phyloP scores from a whole-genome alignment of 2,888 invertebrate species.

The Peribatodes rhomboidaria region DNA sequence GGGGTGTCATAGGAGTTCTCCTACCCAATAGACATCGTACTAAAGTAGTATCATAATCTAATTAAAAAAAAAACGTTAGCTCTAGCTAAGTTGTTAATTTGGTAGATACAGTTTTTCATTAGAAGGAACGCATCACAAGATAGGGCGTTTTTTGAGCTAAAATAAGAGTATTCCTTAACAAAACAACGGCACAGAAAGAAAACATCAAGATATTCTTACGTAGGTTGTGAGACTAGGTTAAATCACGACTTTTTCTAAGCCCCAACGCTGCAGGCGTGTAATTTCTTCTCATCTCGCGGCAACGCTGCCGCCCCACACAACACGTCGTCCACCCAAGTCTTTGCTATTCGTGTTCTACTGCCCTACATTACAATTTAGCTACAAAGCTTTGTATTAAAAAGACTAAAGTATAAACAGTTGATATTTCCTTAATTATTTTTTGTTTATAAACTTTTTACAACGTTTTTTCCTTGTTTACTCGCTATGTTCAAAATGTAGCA shows the following conservation, averaged over 20 bases:
- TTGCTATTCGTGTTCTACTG: slow-evolving; percentile 55
- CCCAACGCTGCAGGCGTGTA: slow-evolving; percentile 62
- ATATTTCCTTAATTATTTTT: too few relatives aligned
- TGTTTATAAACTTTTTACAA: too few relatives aligned
- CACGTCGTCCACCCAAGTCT: slow-evolving; percentile 55
- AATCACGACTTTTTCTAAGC: slow-evolving; percentile 1
- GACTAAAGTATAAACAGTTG: slow-evolving; percentile 12
- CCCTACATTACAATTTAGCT: slow-evolving; percentile 29
- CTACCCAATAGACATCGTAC: neutral
- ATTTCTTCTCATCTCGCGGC: slow-evolving; percentile 72
- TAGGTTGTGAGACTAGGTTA: neutral
- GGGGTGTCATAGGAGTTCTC: too few relatives aligned
- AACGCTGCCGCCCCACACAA: slow-evolving; percentile 47
- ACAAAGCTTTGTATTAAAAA: slow-evolving; percentile 22
- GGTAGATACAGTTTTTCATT: too few relatives aligned
- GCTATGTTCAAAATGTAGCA: too few relatives aligned
- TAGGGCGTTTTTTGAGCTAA: too few relatives aligned
- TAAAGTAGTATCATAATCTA: too few relatives aligned
- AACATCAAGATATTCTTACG: neutral
- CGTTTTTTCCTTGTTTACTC: too few relatives aligned
- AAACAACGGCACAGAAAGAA: neutral
- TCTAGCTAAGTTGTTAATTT: too few relatives aligned
- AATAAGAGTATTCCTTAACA: too few relatives aligned
- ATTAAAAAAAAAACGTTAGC: too few relatives aligned
- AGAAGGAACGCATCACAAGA: too few relatives aligned